phyloP scores from a whole-genome alignment of 2,888 invertebrate genomes.

The Syrista parreyssii region DNA sequence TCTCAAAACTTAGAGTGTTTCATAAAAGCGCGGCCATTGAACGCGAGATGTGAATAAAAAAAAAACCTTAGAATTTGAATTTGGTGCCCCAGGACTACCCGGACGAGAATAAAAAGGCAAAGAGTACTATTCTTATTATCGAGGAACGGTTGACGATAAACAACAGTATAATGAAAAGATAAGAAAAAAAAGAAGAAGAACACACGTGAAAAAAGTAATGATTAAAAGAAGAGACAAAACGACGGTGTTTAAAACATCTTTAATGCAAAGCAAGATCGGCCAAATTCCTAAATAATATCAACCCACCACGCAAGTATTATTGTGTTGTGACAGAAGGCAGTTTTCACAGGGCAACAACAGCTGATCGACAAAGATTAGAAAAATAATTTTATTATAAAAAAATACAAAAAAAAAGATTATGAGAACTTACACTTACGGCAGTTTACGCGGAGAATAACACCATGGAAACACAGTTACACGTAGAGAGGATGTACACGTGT shows the following conservation, averaged over 20 bases:
- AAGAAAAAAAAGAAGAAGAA: slow-evolving; percentile 14
- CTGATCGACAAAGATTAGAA: slow-evolving; percentile 72
- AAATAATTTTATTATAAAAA: slow-evolving; percentile 71
- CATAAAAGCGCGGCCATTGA: background rate
- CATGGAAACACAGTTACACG: background rate
- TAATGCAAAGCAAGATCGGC: slow-evolving; percentile 9
- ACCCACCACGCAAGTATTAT: slow-evolving; percentile 65
- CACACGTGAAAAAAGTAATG: slow-evolving; percentile 17
- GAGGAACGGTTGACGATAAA: slow-evolving; percentile 2
- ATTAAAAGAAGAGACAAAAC: slow-evolving; percentile 13
- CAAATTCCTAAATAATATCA: slow-evolving; percentile 20
- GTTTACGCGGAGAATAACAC: background rate
- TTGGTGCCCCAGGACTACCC: slow-evolving; percentile 39
- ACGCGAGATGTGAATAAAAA: background rate
- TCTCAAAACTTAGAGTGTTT: slow-evolving; percentile 4
- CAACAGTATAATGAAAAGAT: slow-evolving; percentile 19
- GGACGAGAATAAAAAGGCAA: slow-evolving; percentile 10
- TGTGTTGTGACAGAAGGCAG: slow-evolving; percentile 74
- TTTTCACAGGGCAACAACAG: slow-evolving; percentile 78
- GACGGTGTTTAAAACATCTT: slow-evolving; percentile 1
- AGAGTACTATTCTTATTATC: slow-evolving; percentile 33
- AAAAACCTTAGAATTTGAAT: slow-evolving; percentile 42
- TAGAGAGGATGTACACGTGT: background rate
- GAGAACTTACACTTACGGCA: slow-evolving; percentile 33
- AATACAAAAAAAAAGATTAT: slow-evolving; percentile 66